Base-by-base conservation (phyloP, 2,113 vertebrate species). In the Corythoichthys haematopterus region DNA sequence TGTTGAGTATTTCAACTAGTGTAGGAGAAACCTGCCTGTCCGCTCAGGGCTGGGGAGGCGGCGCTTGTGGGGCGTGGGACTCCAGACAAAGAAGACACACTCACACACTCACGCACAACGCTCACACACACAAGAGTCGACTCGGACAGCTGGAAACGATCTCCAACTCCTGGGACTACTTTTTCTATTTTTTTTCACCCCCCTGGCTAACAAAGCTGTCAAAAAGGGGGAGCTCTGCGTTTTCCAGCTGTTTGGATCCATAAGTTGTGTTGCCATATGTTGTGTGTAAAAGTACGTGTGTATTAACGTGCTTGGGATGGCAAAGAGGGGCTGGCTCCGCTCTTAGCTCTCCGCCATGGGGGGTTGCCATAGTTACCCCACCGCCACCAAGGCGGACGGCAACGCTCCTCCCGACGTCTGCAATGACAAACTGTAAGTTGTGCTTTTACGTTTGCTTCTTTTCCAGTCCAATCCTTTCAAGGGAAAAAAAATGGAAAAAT, bases 341-440 rank as follows among this genome's bases (percentile, higher is more conserved):
- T 83, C 82, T 78, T 88, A 90, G 84, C 80, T 81, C 56, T 62
- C 58, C 66, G 82, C 81, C 85, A 90, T 90, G 88, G 88, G 88
- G 84, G 87, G 87, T 79, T 90, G 88, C 78, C 88, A 90, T 78
- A 90, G 88, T 76, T 90, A 90, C 87, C 87, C 88, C 86, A 88
- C 88, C 2, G 78, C 80, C 20, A 78, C 74, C 7, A 79, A 90
- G 75, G 47, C 65, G 60, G 88, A 89, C 71, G 62, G 67, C 65
- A 80, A 77, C 40, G 62, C 66, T 16, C 74, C 71, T 2, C 81
- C 84, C 57, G 84, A 81, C 69, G 77, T 80, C 78, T 67, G 56
- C 75, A 71, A 68, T 57, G 79, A 79, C 6, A 89, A 88, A 85
- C 75, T 75, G 88, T 90, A 70, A 90, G 88, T 88, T 55, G 2